phyloP scores from a whole-genome alignment of 2,113 vertebrate genomes.

The Hemiprocne comata region DNA sequence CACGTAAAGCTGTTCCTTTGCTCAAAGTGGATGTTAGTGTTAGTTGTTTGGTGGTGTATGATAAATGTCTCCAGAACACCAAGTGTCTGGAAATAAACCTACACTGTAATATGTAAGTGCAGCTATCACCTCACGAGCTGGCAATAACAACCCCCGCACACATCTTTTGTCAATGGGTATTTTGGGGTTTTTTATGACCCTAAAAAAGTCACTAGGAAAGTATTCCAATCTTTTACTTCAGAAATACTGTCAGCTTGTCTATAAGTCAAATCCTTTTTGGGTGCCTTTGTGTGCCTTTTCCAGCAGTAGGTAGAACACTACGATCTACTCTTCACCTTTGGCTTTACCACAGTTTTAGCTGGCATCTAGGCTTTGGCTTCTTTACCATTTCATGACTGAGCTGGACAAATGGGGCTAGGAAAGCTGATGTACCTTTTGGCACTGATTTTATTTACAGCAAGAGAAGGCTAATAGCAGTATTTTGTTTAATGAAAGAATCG shows the following conservation, averaged over 20 bases:
- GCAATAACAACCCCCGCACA: not conserved
- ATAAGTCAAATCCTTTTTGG: not conserved
- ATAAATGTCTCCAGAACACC: not conserved
- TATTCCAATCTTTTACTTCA: conserved; percentile 39
- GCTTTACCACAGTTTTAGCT: not conserved
- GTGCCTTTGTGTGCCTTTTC: not conserved
- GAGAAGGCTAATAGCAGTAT: not conserved
- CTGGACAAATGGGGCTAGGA: not conserved
- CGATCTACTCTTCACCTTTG: not conserved
- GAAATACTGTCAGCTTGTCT: conserved; percentile 16
- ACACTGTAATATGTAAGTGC: not conserved
- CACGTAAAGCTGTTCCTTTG: conserved; percentile 31
- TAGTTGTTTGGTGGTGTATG: not conserved
- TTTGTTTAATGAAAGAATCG: conserved; percentile 23
- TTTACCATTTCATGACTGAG: not conserved
- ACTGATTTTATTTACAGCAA: not conserved
- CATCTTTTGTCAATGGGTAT: not conserved
- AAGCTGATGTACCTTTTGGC: conserved; percentile 23
- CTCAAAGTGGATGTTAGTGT: not conserved
- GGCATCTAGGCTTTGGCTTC: not conserved
- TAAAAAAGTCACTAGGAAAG: not conserved
- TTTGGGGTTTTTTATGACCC: conserved; percentile 36
- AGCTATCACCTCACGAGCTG: not conserved
- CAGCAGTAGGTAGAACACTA: not conserved
- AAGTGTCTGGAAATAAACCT: conserved; percentile 31